Conservation (phyloP, 2,797 vertebrate species). For the Dermochelys coriacea region DNA sequence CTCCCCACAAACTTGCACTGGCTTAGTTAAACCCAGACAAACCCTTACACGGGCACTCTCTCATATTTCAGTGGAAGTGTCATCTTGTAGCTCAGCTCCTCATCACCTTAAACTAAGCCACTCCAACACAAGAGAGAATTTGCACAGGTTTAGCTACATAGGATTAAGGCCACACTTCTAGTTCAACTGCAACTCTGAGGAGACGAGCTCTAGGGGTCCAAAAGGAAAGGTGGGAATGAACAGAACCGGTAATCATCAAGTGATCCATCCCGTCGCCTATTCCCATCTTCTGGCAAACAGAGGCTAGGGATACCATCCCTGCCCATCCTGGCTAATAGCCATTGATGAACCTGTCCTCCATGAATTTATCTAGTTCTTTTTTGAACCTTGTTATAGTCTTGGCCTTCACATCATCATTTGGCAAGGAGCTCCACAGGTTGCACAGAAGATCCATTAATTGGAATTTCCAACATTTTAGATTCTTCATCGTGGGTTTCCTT, state of each 20-base stretch:
- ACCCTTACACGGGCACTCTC: neutral
- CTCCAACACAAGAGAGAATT: neutral
- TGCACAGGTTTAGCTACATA: neutral
- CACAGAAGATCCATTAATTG: neutral
- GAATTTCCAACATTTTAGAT: neutral
- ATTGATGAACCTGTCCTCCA: too few species aligned
- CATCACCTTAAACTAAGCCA: neutral
- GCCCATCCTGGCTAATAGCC: too few species aligned
- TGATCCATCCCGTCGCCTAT: too few species aligned
- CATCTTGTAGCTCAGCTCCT: neutral
- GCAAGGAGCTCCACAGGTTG: neutral
- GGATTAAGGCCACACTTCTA: neutral
- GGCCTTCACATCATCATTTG: too few species aligned
- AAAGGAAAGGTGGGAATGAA: neutral
- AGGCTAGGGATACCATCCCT: too few species aligned
- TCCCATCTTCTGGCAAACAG: too few species aligned
- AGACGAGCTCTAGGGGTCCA: neutral
- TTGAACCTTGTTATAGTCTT: too few species aligned
- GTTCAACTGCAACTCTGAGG: rapidly evolving
- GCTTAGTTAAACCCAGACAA: neutral
- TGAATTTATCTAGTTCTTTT: too few species aligned
- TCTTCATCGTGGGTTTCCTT: neutral
- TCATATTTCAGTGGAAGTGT: neutral
- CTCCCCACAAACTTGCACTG: neutral
- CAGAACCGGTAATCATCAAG: too few species aligned